Evolutionary conservation across 2,113 vertebrate species (phyloP), one percentile per base, ranked within the genome.

Genomic region (Pteruthius melanotis): DNA sequence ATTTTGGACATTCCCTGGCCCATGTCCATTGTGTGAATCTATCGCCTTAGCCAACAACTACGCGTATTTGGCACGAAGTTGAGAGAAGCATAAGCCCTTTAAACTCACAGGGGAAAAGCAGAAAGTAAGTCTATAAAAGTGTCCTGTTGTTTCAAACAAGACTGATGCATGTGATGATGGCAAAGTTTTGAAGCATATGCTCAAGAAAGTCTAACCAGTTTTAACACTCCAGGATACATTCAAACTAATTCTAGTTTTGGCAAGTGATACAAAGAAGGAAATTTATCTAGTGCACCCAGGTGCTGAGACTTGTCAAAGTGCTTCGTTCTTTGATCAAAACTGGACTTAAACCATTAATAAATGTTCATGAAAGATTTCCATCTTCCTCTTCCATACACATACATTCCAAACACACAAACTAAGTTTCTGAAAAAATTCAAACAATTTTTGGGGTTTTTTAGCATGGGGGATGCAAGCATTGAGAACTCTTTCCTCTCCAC

Each of bases 401-500:
- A 16, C 8, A 49, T 31, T 59, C 19, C 40, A 80, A 89, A 63
- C 24, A 75, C 17, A 78, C 2, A 89, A 53, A 37, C 4, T 23
- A 54, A 64, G 17, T 52, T 84, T 81, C 47, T 44, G 39, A 77
- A 89, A 77, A 90, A 68, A 19, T 37, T 24, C 20, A 87, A 40
- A 1, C 0, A 64, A 21, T 4, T 44, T 35, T 30, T 59, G 22
- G 4, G 1, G 1, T 0, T 52, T 60, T 84, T 86, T 60, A 35
- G 33, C 14, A 39, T 5, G 81, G 7, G 7, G 27, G 6, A 77
- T 75, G 42, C 26, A 74, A 89, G 21, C 42, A 78, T 14, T 47
- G 42, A 70, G 33, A 94, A 68, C 15, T 44, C 27, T 33, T 39
- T 69, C 27, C 49, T 66, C 64, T 56, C 49, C 60, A 78, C 39